Percentiles rank a stretch among this genome's conserved stretches.
These are phyloP conservation scores for Dysmachus trigonus DNA, from an alignment of 2,888 invertebrate genomes.

Conservation along the genomic window DNA sequence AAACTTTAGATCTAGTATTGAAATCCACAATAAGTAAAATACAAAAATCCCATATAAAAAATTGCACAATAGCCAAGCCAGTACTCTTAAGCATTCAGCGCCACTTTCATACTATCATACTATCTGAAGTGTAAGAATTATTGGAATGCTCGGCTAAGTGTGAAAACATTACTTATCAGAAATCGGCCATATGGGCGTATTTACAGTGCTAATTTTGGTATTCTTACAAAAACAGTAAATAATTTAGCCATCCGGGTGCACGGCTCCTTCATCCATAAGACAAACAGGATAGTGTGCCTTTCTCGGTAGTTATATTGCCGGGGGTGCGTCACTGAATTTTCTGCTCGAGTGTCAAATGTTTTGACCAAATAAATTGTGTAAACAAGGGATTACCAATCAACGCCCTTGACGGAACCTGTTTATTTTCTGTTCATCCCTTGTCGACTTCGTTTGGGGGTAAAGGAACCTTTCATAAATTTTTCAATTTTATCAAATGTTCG, in stretches of 20 bases:
- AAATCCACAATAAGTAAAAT: neutral
- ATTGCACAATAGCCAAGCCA: neutral
- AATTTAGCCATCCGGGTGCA: neutral
- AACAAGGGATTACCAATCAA: constrained; percentile 38
- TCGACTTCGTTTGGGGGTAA: neutral
- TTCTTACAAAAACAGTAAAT: constrained; percentile 17
- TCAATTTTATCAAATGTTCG: neutral
- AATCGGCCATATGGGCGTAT: constrained; percentile 29
- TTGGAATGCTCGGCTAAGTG: neutral
- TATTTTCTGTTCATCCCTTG: neutral
- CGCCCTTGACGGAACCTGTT: neutral
- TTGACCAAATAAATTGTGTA: constrained; percentile 22
- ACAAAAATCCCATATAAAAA: neutral
- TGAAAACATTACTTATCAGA: neutral
- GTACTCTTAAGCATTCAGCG: neutral
- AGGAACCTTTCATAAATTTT: neutral
- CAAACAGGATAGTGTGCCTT: neutral
- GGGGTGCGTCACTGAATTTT: neutral
- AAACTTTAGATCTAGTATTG: too few relatives aligned
- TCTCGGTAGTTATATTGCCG: neutral
- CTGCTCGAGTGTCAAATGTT: constrained; percentile 24
- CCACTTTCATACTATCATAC: neutral
- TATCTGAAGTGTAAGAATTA: neutral
- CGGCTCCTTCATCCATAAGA: neutral
- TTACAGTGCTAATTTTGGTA: constrained; percentile 10